A percentile compares a stretch with the other conserved stretches of the same genome.
Evolutionary conservation across 2,888 invertebrate genomes (phyloP).

Genomic region (Euplexia lucipara): DNA sequence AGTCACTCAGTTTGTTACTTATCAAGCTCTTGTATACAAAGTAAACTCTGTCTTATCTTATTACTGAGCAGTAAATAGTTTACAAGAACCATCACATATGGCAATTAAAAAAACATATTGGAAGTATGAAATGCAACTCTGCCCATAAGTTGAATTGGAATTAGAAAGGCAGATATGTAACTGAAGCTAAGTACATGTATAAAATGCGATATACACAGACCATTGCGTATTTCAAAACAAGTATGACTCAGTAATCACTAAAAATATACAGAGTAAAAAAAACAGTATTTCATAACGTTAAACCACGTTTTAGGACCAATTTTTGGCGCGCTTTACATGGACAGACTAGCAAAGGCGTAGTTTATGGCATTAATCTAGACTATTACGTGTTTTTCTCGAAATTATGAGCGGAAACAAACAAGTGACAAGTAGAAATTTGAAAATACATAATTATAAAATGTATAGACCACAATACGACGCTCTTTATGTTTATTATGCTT

Average conservation of each 20-base stretch:
- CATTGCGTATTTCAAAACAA: conserved; percentile 54
- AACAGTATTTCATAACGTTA: conserved; percentile 56
- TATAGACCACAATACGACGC: conserved; percentile 45
- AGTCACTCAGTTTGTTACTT: conserved; percentile 13
- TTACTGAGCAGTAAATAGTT: not conserved
- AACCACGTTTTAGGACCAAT: conserved; percentile 7
- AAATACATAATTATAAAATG: conserved; percentile 56
- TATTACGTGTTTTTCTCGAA: conserved; percentile 61
- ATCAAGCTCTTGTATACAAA: conserved; percentile 19
- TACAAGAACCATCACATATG: conserved; percentile 23
- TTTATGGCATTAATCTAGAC: conserved; percentile 39
- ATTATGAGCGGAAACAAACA: conserved; percentile 68
- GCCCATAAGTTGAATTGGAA: conserved; percentile 4
- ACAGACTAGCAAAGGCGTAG: conserved; percentile 37
- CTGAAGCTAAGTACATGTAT: conserved; percentile 3
- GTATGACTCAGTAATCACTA: conserved; percentile 57
- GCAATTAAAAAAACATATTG: not conserved
- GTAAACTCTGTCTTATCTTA: conserved; percentile 22
- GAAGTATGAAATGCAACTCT: not conserved
- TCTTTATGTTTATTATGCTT: conserved; percentile 38
- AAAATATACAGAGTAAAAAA: conserved; percentile 53
- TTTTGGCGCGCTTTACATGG: conserved; percentile 56
- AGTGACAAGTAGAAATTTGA: conserved; percentile 63
- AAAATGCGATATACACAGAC: conserved; percentile 10
- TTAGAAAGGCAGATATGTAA: conserved; percentile 5